A percentile compares a stretch with the other conserved stretches of the same genome.
Evolutionary conservation across 2,888 invertebrate genomes (phyloP).

Genomic region (Sialis lutaria): DNA sequence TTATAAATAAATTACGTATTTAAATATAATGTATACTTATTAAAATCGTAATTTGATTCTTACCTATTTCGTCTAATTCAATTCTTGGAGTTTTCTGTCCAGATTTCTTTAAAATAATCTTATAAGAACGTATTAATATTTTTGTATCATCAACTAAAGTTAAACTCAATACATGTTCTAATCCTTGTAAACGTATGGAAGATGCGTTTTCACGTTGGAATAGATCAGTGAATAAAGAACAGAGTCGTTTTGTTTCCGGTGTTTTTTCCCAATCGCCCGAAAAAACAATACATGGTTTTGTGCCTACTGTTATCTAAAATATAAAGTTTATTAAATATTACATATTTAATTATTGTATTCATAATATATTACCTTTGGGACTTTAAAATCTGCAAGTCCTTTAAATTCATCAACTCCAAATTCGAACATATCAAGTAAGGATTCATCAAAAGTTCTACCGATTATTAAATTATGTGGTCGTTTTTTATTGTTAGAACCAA

Average conservation of each 20-base stretch:
- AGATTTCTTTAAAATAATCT: constrained; percentile 77
- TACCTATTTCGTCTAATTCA: constrained; percentile 81
- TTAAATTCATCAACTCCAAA: constrained; percentile 74
- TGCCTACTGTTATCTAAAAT: constrained; percentile 36
- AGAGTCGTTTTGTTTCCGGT: constrained; percentile 63
- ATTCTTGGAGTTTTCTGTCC: constrained; percentile 75
- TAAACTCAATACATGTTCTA: constrained; percentile 86
- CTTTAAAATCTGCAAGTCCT: constrained; percentile 61
- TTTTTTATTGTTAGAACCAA: constrained; percentile 88
- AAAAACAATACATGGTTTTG: constrained; percentile 83
- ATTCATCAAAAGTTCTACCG: constrained; percentile 78
- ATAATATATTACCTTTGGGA: constrained; percentile 31
- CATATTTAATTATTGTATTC: not conserved
- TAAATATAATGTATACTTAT: not conserved
- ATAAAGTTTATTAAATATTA: not conserved
- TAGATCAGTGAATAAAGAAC: constrained; percentile 80
- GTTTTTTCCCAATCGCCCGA: constrained; percentile 84
- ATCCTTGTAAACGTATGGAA: constrained; percentile 73
- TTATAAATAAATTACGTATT: constrained; percentile 7
- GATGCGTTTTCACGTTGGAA: constrained; percentile 73
- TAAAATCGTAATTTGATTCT: constrained; percentile 11
- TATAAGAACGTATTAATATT: constrained; percentile 62
- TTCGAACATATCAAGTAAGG: constrained; percentile 91
- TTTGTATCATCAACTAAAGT: constrained; percentile 62
- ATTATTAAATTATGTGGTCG: constrained; percentile 81